These are phyloP conservation scores for Neolamprologus variostigma DNA, from an alignment of 2,113 vertebrate species.

Conservation along the genomic window DNA sequence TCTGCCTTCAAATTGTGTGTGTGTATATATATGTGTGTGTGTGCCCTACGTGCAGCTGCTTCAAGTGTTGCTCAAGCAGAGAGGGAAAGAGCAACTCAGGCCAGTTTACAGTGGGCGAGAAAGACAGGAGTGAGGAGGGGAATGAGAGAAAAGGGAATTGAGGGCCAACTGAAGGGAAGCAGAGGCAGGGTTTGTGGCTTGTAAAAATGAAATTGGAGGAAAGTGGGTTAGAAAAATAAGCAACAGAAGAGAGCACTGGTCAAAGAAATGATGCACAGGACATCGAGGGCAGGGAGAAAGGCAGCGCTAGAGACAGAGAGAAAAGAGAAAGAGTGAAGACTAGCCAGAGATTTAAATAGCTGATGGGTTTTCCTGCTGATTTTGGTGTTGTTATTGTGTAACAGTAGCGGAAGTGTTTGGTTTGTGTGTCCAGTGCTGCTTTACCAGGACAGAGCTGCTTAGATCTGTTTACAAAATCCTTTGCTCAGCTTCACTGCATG, in stretches of 20 bases:
- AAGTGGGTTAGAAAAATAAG: not conserved
- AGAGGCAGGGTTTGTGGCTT: not conserved
- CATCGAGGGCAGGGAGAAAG: not conserved
- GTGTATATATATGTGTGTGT: not conserved
- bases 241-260: not conserved
- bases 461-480: slow-evolving; percentile 10
- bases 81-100: not conserved
- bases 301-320: not conserved
- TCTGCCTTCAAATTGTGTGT: not conserved
- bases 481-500: not conserved
- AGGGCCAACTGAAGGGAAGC: not conserved
- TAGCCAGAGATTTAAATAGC: not conserved
- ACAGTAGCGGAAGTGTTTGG: slow-evolving; percentile 1
- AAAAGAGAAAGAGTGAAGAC: not conserved
- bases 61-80: slow-evolving; percentile 16
- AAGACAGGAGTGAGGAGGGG: not conserved
- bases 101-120: not conserved
- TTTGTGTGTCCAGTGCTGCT: not conserved
- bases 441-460: not conserved
- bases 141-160: not conserved
- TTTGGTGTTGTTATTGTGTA: not conserved
- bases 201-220: not conserved
- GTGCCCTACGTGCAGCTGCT: not conserved
- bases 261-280: not conserved
- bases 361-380: not conserved